These are phyloP conservation scores for Drosophila littoralis DNA, from an alignment of 1,140 invertebrate genomes.

Conservation along the genomic window DNA sequence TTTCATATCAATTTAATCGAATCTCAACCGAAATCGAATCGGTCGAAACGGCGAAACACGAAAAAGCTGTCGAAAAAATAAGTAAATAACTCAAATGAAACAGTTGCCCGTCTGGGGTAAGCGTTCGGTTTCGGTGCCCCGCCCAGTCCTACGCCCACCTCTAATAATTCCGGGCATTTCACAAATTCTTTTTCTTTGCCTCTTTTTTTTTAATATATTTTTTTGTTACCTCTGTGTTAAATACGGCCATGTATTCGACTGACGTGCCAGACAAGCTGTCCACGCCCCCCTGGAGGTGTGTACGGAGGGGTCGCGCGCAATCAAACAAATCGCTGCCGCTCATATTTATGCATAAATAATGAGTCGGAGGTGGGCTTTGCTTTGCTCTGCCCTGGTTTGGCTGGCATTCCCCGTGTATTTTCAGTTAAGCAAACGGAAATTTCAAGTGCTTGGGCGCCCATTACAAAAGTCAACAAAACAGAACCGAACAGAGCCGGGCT, in stretches of 20 bases:
- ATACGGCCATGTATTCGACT: conserved; percentile 52
- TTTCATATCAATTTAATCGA: conserved; percentile 60
- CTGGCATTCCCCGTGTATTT: conserved; percentile 46
- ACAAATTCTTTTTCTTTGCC: conserved; percentile 53
- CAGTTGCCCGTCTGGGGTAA: conserved; percentile 20
- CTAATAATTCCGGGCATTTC: conserved; percentile 46
- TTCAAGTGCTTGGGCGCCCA: conserved; percentile 60
- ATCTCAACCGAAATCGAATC: conserved; percentile 55
- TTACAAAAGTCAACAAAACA: conserved; percentile 65
- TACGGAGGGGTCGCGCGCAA: conserved; percentile 37
- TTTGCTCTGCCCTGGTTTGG: background rate
- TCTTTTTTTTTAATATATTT: background rate
- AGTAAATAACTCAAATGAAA: conserved; percentile 46
- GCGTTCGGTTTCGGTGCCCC: background rate
- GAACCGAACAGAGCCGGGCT: conserved; percentile 24
- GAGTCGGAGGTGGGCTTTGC: conserved; percentile 45
- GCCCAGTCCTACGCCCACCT: background rate
- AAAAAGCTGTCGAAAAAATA: conserved; percentile 33
- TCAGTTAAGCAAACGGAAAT: conserved; percentile 55
- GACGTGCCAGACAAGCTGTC: conserved; percentile 36
- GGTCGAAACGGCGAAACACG: background rate
- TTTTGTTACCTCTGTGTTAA: conserved; percentile 38
- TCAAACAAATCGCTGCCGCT: conserved; percentile 79
- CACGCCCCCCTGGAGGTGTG: too few species aligned
- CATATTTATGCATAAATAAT: conserved; percentile 83